Conservation (phyloP, 1,140 invertebrate species). For the Cataglyphis hispanica region DNA sequence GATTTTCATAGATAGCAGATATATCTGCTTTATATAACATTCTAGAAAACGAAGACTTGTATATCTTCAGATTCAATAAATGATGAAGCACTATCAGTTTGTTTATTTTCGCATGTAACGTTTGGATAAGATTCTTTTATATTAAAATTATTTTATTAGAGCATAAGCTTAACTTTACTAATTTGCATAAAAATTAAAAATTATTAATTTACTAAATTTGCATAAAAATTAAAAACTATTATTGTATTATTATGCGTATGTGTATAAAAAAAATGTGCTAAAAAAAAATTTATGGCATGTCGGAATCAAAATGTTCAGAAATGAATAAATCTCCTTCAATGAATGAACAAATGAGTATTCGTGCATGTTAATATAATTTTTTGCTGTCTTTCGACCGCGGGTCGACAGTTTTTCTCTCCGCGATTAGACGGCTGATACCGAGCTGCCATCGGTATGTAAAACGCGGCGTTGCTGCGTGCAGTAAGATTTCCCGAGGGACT, state of each 20-base stretch:
- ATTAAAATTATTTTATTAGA: neutral
- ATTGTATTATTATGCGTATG: neutral
- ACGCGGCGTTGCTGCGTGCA: conserved; percentile 69
- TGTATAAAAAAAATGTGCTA: neutral
- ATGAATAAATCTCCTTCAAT: neutral
- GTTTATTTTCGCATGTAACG: neutral
- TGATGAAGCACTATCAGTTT: conserved; percentile 22
- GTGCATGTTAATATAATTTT: neutral
- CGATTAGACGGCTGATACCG: conserved; percentile 69
- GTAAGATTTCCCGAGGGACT: conserved; percentile 85
- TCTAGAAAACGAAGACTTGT: conserved; percentile 50
- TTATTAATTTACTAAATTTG: neutral
- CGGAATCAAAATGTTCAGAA: neutral
- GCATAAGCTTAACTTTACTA: no score
- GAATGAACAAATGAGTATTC: neutral
- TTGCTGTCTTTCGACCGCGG: neutral
- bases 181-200: no score
- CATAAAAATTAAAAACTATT: neutral
- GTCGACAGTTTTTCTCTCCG: conserved; percentile 29
- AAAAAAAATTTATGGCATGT: neutral
- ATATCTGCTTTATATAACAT: conserved; percentile 48
- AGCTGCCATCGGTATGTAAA: conserved; percentile 50
- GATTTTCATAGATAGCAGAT: conserved; percentile 58
- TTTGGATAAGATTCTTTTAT: neutral
- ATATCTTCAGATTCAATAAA: conserved; percentile 49